A percentile compares a stretch with the other conserved stretches of the same genome.
Evolutionary conservation across 2,797 vertebrate species (phyloP).

Genomic region (Orestias chungarensis): DNA sequence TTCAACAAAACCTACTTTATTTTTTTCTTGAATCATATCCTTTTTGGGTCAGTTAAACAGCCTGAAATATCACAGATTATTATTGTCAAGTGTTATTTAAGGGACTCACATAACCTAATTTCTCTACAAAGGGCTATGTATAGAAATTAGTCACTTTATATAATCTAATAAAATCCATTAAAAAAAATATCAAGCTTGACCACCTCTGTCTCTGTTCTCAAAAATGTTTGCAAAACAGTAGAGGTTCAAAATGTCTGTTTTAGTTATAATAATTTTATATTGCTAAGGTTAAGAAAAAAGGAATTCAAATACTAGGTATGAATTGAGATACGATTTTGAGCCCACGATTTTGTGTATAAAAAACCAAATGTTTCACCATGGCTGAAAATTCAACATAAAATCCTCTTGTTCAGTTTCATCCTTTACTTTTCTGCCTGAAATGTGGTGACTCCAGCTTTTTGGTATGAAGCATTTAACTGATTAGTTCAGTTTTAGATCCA

Average conservation of each 20-base stretch:
- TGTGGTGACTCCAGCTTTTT: not conserved
- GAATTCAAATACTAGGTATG: not conserved
- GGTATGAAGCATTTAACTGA: not conserved
- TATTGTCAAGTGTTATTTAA: not conserved
- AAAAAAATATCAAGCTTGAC: too few species aligned
- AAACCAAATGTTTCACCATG: too few species aligned
- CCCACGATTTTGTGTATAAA: not conserved
- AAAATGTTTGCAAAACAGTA: not conserved
- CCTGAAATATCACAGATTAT: not conserved
- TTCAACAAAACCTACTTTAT: not conserved
- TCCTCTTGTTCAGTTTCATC: not conserved
- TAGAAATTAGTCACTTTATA: not conserved
- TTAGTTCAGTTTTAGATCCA: not conserved
- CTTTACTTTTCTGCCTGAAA: not conserved
- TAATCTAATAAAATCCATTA: too few species aligned
- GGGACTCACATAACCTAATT: not conserved
- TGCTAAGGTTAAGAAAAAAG: not conserved
- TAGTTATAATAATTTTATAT: too few species aligned
- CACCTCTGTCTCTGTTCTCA: not conserved
- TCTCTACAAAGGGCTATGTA: not conserved
- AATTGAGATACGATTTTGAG: not conserved
- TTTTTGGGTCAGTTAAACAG: not conserved
- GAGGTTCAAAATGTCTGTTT: not conserved
- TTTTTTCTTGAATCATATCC: not conserved
- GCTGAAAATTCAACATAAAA: too few species aligned